Percentiles rank a stretch among this genome's conserved stretches.
phyloP scores from a whole-genome alignment of 2,113 vertebrate genomes.

The Xiphophorus couchianus region DNA sequence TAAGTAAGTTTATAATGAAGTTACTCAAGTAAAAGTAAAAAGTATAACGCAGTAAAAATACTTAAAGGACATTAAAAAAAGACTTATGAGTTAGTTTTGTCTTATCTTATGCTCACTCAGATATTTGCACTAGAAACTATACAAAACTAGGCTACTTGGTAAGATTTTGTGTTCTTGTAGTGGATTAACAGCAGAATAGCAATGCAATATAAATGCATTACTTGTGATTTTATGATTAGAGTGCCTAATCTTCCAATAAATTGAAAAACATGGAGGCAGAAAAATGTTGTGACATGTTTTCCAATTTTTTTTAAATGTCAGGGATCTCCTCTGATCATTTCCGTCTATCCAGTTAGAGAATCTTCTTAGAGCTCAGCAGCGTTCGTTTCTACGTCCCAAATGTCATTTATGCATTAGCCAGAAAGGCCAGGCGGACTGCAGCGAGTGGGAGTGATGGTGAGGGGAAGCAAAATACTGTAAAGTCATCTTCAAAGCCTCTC shows the following conservation, averaged over 20 bases:
- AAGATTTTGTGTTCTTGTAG: too few relatives aligned
- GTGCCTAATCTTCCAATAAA: not conserved
- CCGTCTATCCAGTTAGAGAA: constrained; percentile 11
- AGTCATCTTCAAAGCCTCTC: constrained; percentile 36
- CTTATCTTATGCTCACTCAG: too few relatives aligned
- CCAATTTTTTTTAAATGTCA: not conserved
- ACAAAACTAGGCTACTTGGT: too few relatives aligned
- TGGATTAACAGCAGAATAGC: too few relatives aligned
- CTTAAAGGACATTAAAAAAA: too few relatives aligned
- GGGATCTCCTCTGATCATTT: constrained; percentile 13
- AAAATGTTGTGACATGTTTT: not conserved
- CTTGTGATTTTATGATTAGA: not conserved
- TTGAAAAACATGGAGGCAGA: not conserved
- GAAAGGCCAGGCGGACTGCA: constrained; percentile 46
- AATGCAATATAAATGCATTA: too few relatives aligned
- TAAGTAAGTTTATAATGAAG: too few relatives aligned
- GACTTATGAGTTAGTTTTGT: too few relatives aligned
- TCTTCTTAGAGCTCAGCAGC: constrained; percentile 35
- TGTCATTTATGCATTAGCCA: constrained; percentile 63
- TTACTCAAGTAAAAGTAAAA: too few relatives aligned
- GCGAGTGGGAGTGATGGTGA: constrained; percentile 33
- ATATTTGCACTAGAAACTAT: too few relatives aligned
- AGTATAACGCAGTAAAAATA: too few relatives aligned
- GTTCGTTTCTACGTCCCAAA: constrained; percentile 46
- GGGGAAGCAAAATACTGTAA: constrained; percentile 31